Base-by-base conservation (phyloP, 2,797 vertebrate species). In the Hydrophis major region DNA sequence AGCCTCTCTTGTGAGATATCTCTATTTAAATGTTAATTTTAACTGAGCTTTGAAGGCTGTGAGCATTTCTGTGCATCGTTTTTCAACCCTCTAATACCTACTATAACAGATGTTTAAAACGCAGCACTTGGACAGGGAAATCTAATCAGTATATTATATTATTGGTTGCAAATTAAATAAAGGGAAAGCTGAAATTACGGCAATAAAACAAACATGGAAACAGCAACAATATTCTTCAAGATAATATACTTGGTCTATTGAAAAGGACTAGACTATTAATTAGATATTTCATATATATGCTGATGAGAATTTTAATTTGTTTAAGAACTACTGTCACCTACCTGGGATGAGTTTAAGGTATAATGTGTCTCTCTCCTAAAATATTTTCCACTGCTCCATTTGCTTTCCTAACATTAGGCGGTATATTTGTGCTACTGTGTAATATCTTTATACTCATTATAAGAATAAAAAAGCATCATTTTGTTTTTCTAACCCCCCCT, bases 291-390 rank as follows among this genome's bases (percentile, higher is more conserved):
- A 83, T 83, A 83, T 83, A 83, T 47, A 83, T 83, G 74, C 86
- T 91, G 50, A 42, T 95, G 90, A 93, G 92, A 92, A 90, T 53
- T 96, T 88, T 59, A 87, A 83, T 83, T 83, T 83, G 37, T 83
- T 83, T 83, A 83, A 83, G 74, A 83, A 12, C 8, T 12, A 42
- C 42, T 83, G 20, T 83, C 74, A 83, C 20, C 74, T 83, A 83
- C 8, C 37, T 83, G 37, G 4, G 22, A 47, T 47, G 42, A 47
- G 74, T 42, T 83, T 83, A 25, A 47, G 20, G 74, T 83, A 10
- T 25, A 83, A 47, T 4, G 11, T 83, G 20, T 22, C 28, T 87
- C 14, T 87, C 86, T 57, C n/a, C 86, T 32, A n/a, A 87, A 87
- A 87, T 87, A 87, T 56, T 87, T 87, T 28, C 16, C 28, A 87